phyloP scores from a whole-genome alignment of 2,113 vertebrate species.

The Tenrec ecaudatus region DNA sequence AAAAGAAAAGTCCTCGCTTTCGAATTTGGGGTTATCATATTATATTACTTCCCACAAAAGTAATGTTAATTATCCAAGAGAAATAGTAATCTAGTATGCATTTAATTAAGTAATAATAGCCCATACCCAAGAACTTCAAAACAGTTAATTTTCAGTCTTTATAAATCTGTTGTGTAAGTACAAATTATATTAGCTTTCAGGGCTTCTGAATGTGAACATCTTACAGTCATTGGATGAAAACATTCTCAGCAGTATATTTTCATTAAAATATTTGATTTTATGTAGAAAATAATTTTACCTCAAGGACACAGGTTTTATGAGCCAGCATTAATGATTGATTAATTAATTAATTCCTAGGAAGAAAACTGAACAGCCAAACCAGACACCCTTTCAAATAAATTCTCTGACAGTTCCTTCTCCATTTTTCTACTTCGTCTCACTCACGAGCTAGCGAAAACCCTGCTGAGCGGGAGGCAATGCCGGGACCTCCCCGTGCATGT shows the following conservation, averaged over 20 bases:
- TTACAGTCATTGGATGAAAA: neutral
- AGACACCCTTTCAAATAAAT: slow-evolving; percentile 13
- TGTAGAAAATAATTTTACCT: neutral
- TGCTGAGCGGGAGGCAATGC: neutral
- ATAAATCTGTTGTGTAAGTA: neutral
- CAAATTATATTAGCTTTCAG: neutral
- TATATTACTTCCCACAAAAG: slow-evolving; percentile 26
- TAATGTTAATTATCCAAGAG: slow-evolving; percentile 17
- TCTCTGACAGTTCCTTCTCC: neutral
- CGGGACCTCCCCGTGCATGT: neutral
- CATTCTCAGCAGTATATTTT: neutral
- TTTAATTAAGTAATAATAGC: neutral
- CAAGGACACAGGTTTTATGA: neutral
- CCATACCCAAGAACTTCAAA: neutral
- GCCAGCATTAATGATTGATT: neutral
- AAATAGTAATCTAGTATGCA: neutral
- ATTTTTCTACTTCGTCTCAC: neutral
- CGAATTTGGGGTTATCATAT: neutral
- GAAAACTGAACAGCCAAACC: neutral
- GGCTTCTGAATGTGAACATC: neutral
- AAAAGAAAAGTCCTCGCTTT: neutral
- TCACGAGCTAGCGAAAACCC: neutral
- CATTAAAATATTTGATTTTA: slow-evolving; percentile 15
- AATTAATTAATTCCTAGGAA: slow-evolving; percentile 5
- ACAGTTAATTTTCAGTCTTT: slow-evolving; percentile 37